Evolutionary conservation across 2,888 invertebrate species (phyloP).

Genomic region (Meta bourneti): DNA sequence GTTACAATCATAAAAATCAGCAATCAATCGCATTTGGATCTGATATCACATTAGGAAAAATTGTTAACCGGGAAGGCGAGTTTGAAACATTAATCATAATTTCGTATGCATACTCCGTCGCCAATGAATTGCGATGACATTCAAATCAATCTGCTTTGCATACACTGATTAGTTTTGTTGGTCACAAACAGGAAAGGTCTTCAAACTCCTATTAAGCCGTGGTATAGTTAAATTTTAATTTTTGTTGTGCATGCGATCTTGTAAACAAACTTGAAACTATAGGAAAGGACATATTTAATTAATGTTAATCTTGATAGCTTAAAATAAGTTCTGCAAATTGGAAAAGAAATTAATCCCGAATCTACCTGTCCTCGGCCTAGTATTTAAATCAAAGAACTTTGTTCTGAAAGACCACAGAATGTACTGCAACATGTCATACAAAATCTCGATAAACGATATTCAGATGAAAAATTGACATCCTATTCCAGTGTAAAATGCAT

Average conservation of each 20-base stretch:
- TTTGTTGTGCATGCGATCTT: not conserved
- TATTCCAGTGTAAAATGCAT: no score
- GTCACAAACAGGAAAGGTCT: not conserved
- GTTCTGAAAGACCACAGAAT: not conserved
- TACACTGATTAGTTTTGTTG: not conserved
- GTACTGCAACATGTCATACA: no score
- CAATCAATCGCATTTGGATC: not conserved
- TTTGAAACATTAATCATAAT: not conserved
- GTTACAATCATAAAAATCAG: not conserved
- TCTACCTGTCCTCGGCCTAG: no score
- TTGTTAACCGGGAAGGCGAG: not conserved
- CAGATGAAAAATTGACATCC: no score
- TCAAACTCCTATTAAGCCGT: not conserved
- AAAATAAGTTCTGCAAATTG: not conserved
- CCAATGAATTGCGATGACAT: not conserved
- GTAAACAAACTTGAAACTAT: not conserved
- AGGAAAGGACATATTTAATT: not conserved
- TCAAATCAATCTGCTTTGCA: not conserved
- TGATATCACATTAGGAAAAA: not conserved
- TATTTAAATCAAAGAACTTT: not conserved
- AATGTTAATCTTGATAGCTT: not conserved
- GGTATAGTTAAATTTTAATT: not conserved
- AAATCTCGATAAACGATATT: no score
- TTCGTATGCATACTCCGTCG: not conserved
- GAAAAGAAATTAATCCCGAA: not conserved